Evolutionary conservation across 2,113 vertebrate genomes (phyloP), one percentile per base, ranked within the genome.

Genomic region (Lota lota): DNA sequence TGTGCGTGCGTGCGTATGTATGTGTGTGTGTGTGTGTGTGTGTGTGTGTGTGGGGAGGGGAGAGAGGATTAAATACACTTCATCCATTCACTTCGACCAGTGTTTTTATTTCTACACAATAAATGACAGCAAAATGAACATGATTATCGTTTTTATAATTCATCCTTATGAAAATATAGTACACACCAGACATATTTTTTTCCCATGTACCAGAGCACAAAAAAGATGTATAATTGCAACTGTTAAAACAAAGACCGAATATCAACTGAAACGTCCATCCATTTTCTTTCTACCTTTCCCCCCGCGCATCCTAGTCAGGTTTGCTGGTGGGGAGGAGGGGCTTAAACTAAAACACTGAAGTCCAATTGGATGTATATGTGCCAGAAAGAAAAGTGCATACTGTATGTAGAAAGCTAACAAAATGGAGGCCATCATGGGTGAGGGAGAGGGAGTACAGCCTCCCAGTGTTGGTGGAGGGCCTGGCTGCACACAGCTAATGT

Each of bases 71-170:
- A 64, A 77, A 57, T 63, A 80, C 66, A 84, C 71, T 50, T 53
- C 56, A 77, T 76, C 77, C 73, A 60, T 80, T 88, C 83, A 91
- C 83, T 87, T 87, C 89, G 86, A 88, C 88, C 89, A 91, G 88
- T 91, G 90, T 92, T 92, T 33, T 92, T 92, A 92, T 92, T 91
- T 87, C 86, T 92, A 88, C 91, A 89, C 88, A 86, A 92, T 90
- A 89, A 89, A 92, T 91, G 83, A 91, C 88, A 89, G 89, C 88
- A 80, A 91, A 91, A 90, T 89, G 82, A 90, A 90, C 79, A 90
- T 91, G 79, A 90, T 85, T 88, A 79, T 87, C 78, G 78, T 86
- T 66, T 84, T 85, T 85, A 84, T 89, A 87, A 87, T 85, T 87
- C 83, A 88, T 91, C 77, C 85, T 89, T 87, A 90, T 85, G 87